phyloP scores from a whole-genome alignment of 2,888 invertebrate species.

The Acanthococcus lagerstroemiae region DNA sequence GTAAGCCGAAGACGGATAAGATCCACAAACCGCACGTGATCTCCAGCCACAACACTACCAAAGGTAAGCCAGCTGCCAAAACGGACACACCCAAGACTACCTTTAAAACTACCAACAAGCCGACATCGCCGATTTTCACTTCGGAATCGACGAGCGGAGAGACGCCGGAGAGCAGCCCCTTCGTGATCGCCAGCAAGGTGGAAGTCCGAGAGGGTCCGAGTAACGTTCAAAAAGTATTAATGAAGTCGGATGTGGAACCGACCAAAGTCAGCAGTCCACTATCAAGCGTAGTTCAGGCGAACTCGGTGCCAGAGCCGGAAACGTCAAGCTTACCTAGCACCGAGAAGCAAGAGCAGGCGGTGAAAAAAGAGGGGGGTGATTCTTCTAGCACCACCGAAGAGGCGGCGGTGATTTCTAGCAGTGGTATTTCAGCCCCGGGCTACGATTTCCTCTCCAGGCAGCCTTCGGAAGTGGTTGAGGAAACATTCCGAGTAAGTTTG shows the following conservation, averaged over 20 bases:
- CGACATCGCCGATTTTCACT: slow-evolving; percentile 4
- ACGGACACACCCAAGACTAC: slow-evolving; percentile 31
- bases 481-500: slow-evolving; percentile 62
- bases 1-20: slow-evolving; percentile 15
- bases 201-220: slow-evolving; percentile 38
- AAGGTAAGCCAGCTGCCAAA: slow-evolving; percentile 26
- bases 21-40: slow-evolving; percentile 4
- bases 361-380: slow-evolving; percentile 2
- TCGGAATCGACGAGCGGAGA: slow-evolving; percentile 5
- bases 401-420: slow-evolving; percentile 49
- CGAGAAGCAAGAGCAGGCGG: slow-evolving; percentile 12
- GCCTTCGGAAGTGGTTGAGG: slow-evolving; percentile 73
- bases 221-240: slow-evolving; percentile 31
- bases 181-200: slow-evolving; percentile 35
- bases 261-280: slow-evolving; percentile 13
- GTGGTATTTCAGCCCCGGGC: slow-evolving; percentile 61
- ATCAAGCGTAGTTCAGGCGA: slow-evolving; percentile 33
- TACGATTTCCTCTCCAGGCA: slow-evolving; percentile 76
- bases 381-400: slow-evolving; percentile 37
- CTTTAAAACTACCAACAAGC: slow-evolving; percentile 29
- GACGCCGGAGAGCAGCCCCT: slow-evolving; percentile 2
- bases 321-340: slow-evolving; percentile 7
- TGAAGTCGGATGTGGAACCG: slow-evolving; percentile 14
- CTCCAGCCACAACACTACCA: slow-evolving; percentile 1
- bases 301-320: slow-evolving; percentile 1